phyloP scores from a whole-genome alignment of 2,113 vertebrate genomes.

The Thryonomys swinderianus region DNA sequence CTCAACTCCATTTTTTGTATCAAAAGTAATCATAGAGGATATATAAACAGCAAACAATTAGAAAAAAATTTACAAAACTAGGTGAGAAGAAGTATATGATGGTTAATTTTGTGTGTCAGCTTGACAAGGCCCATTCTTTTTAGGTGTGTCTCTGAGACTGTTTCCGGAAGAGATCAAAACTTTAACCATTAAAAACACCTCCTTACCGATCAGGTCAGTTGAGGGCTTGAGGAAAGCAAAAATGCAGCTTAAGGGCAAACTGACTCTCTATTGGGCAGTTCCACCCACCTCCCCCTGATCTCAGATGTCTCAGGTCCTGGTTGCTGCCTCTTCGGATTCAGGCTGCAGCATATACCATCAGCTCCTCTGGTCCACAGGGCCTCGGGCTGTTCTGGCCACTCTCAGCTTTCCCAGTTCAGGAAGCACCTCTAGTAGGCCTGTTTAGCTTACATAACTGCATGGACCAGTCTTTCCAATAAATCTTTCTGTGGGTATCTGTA shows the following conservation, averaged over 20 bases:
- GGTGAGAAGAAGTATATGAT: not conserved
- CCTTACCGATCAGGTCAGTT: not conserved
- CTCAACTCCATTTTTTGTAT: not conserved
- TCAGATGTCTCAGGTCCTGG: not conserved
- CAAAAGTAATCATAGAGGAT: not conserved
- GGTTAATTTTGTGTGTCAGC: not conserved
- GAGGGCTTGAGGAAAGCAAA: not conserved
- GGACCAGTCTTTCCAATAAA: not conserved
- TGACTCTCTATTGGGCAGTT: not conserved
- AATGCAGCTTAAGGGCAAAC: not conserved
- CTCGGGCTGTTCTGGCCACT: not conserved
- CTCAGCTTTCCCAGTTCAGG: not conserved
- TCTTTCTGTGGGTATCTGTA: not conserved
- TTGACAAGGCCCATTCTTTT: not conserved
- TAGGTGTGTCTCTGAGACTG: not conserved
- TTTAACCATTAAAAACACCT: not conserved
- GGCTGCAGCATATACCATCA: too few relatives aligned
- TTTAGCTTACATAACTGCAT: not conserved
- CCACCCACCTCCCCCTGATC: not conserved
- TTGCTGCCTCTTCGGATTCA: not conserved
- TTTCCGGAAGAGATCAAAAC: not conserved
- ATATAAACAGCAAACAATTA: not conserved
- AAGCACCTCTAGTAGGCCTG: not conserved
- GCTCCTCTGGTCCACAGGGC: not conserved
- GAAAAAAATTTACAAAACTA: not conserved